A percentile compares a stretch with the other conserved stretches of the same genome.
These are phyloP conservation scores for Sturmia bella DNA, from an alignment of 2,888 invertebrate species.

Conservation along the genomic window DNA sequence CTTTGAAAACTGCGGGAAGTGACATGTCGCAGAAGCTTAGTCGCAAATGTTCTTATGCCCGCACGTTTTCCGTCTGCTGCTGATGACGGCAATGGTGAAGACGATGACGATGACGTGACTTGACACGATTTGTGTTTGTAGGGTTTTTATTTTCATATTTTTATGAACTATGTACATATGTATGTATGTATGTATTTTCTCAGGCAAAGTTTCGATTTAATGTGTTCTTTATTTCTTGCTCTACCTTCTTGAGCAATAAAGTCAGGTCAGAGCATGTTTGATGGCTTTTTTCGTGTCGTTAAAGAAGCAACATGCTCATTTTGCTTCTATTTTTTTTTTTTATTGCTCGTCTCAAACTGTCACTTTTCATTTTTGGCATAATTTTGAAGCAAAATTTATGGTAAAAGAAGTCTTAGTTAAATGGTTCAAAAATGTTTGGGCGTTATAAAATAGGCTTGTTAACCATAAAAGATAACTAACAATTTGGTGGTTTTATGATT, in stretches of 20 bases:
- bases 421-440: not conserved
- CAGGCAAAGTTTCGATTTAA: slow-evolving; percentile 29
- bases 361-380: slow-evolving; percentile 27
- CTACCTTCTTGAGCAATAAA: slow-evolving; percentile 12
- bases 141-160: slow-evolving; percentile 12
- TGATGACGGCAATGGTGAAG: not conserved
- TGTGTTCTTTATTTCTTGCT: not conserved
- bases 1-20: slow-evolving; percentile 35
- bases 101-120: slow-evolving; percentile 50
- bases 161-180: slow-evolving; percentile 40
- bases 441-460: slow-evolving; percentile 40
- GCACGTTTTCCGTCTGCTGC: not conserved
- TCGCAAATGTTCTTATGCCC: slow-evolving; percentile 9
- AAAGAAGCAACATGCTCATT: slow-evolving; percentile 52
- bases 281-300: not conserved
- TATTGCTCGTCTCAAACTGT: slow-evolving; percentile 23
- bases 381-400: slow-evolving; percentile 29
- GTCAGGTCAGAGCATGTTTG: slow-evolving; percentile 27
- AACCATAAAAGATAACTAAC: slow-evolving; percentile 12
- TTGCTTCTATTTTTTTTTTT: slow-evolving; percentile 1
- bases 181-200: too few species aligned
- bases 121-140: slow-evolving; percentile 61
- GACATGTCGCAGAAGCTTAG: slow-evolving; percentile 64
- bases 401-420: slow-evolving; percentile 24
- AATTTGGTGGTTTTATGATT: slow-evolving; percentile 8